These are phyloP conservation scores for Nansenia antarctica DNA, from an alignment of 2,113 vertebrate genomes.

Conservation along the genomic window DNA sequence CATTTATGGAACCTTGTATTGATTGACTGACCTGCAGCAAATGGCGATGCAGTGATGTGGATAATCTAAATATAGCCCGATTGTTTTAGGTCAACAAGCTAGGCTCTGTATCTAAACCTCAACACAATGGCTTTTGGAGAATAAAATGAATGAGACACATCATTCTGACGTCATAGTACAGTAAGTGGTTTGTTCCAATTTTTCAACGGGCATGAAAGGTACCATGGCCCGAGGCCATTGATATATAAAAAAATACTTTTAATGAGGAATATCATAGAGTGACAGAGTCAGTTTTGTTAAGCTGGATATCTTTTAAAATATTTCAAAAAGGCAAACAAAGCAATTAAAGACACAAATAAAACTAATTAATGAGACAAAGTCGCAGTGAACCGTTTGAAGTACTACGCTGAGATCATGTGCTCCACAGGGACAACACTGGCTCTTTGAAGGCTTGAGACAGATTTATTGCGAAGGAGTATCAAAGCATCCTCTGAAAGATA, in stretches of 20 bases:
- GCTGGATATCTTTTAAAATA: slow-evolving; percentile 23
- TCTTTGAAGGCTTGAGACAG: slow-evolving; percentile 56
- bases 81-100: background rate
- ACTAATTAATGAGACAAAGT: slow-evolving; percentile 39
- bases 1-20: background rate
- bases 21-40: background rate
- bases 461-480: slow-evolving; percentile 58
- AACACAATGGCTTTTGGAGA: background rate
- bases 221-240: background rate
- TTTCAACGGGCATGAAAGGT: background rate
- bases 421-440: slow-evolving; percentile 41
- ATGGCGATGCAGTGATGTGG: background rate
- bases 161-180: too few relatives aligned
- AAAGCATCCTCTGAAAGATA: slow-evolving; percentile 58
- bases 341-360: slow-evolving; percentile 44
- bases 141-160: too few relatives aligned
- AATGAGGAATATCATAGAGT: background rate
- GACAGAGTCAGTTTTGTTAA: background rate
- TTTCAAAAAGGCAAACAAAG: slow-evolving; percentile 32
- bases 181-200: background rate
- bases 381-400: slow-evolving; percentile 35
- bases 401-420: slow-evolving; percentile 33
- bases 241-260: background rate
- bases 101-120: background rate
- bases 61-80: background rate